phyloP scores from a whole-genome alignment of 2,797 vertebrate genomes.

The Lagocephalus sceleratus region DNA sequence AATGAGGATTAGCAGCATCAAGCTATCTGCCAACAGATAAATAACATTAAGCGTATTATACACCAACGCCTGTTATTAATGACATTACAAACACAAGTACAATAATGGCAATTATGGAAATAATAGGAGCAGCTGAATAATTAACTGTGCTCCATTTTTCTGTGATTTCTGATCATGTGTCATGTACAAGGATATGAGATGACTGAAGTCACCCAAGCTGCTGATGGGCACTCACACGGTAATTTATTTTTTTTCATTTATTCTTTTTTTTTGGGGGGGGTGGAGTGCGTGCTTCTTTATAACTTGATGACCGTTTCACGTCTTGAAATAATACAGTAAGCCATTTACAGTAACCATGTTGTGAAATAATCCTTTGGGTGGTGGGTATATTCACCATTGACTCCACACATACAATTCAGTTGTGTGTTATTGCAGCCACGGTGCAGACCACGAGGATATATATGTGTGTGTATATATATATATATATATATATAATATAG shows the following conservation, averaged over 20 bases:
- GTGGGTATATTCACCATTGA: not conserved
- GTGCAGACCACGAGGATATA: not conserved
- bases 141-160: slow-evolving; percentile 63
- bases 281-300: slow-evolving; percentile 11
- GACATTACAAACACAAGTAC: slow-evolving; percentile 77
- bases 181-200: slow-evolving; percentile 30
- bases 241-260: not conserved
- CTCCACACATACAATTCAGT: too few relatives aligned
- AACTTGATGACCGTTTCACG: slow-evolving; percentile 9
- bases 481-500: slow-evolving; percentile 2
- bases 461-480: not conserved
- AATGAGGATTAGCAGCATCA: slow-evolving; percentile 84
- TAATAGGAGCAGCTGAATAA: slow-evolving; percentile 70
- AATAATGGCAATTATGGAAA: slow-evolving; percentile 79
- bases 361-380: slow-evolving; percentile 1
- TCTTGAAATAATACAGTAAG: slow-evolving; percentile 12
- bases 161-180: slow-evolving; percentile 47
- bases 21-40: slow-evolving; percentile 84
- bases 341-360: slow-evolving; percentile 2
- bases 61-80: slow-evolving; percentile 78
- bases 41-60: slow-evolving; percentile 84
- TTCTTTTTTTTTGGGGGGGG: slow-evolving; percentile 8
- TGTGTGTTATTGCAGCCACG: not conserved
- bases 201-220: slow-evolving; percentile 31
- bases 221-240: slow-evolving; percentile 4